Conservation (phyloP, 2,113 vertebrate species). For the Steatornis caripensis region DNA sequence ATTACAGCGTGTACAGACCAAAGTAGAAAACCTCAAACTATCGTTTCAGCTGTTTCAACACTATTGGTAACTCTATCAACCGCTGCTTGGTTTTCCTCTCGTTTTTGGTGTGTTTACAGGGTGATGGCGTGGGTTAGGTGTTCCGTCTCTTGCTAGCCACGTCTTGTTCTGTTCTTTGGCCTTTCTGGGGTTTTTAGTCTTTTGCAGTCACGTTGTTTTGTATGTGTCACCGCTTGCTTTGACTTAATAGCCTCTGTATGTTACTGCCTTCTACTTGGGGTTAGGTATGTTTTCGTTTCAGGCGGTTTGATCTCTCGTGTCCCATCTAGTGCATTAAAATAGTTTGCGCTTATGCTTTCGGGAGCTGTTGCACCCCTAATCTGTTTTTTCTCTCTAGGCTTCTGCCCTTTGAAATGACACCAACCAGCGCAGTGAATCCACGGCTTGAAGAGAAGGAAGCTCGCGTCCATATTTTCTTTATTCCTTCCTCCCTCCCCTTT, state of each 20-base stretch:
- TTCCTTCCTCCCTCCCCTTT: neutral
- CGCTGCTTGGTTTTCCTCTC: neutral
- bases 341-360: rapidly evolving
- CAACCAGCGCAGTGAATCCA: neutral
- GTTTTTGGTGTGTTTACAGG: neutral
- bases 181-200: neutral
- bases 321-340: neutral
- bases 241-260: neutral
- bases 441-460: neutral
- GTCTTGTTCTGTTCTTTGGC: neutral
- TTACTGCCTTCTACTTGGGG: neutral
- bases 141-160: neutral
- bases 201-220: neutral
- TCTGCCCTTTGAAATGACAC: neutral
- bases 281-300: neutral
- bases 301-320: neutral
- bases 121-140: neutral
- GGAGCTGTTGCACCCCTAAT: neutral
- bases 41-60: neutral
- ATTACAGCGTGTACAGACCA: rapidly evolving
- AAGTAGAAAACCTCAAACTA: neutral
- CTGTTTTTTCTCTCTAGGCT: neutral
- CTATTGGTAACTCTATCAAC: neutral
- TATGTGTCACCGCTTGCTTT: neutral
- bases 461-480: neutral